Evolutionary conservation across 2,797 vertebrate species (phyloP), one percentile per base, ranked within the genome.

Genomic region (Aldrovandia affinis): DNA sequence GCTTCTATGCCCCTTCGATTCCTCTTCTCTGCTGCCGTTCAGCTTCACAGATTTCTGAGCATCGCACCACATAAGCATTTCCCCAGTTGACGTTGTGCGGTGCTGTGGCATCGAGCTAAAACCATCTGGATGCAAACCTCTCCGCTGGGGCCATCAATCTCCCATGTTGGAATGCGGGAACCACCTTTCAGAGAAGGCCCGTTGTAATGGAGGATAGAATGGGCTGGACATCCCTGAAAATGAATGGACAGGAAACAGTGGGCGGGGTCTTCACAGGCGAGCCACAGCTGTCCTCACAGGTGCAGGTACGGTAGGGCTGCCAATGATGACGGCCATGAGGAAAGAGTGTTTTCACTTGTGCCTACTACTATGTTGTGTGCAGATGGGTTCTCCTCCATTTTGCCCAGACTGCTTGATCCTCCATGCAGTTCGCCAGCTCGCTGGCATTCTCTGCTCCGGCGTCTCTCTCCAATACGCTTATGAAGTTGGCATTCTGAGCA

Each of bases 61-160:
- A 20, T n/a, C 30, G 22, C 25, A 9, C 12, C 57, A n/a, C 52
- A 28, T 63, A 73, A 79, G 42, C 25, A n/a, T 25, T 83, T 78
- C 65, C 28, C 65, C 65, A 33, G 36, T 36, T 0, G 33, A 15
- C 33, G 39, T 28, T 25, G n/a, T 52, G 65, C 33, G 82, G 75
- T 20, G 73, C 36, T 42, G 1, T 83, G 83, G 86, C 89, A 88
- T 89, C 88, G 89, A 85, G 83, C 86, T 89, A 81, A 86, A 93
- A 92, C 90, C 90, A 93, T 90, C 89, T 85, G 87, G 89, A 86
- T 83, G 85, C 89, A 87, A 90, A 87, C 86, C 89, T 89, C 88
- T 91, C 86, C 79, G 44, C 85, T 86, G 73, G 77, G 86, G 88
- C 80, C 89, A 93, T 93, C 91, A 93, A 93, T 94, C 92, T 91